Conservation (phyloP, 2,113 vertebrate genomes). For the Osmerus mordax region DNA sequence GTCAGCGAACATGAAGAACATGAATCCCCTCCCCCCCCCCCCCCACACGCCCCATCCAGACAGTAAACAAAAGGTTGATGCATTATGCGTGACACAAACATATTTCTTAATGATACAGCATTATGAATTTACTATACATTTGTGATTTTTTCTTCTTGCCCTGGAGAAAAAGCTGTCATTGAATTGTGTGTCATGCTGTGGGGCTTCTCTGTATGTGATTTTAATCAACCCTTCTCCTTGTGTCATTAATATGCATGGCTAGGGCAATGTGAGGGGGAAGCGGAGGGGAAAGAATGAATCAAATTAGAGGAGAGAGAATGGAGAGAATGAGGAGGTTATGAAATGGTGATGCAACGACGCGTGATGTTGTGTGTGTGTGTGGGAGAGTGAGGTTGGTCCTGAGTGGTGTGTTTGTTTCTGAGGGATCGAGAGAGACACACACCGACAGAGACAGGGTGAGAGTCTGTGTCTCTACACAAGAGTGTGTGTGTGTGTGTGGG, state of each 20-base stretch:
- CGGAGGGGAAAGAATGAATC: constrained; percentile 57
- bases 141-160: constrained; percentile 41
- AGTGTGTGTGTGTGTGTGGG: neutral
- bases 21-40: too few species aligned
- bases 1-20: too few species aligned
- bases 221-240: constrained; percentile 56
- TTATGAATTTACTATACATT: constrained; percentile 41
- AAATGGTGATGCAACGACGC: constrained; percentile 51
- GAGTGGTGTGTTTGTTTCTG: too few species aligned
- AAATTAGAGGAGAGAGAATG: constrained; percentile 43
- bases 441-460: too few species aligned
- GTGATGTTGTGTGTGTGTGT: constrained; percentile 23
- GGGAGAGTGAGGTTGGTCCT: neutral
- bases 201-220: constrained; percentile 48
- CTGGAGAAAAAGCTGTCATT: constrained; percentile 47
- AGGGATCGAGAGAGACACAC: too few species aligned
- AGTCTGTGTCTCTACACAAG: too few species aligned
- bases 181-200: constrained; percentile 26
- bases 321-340: constrained; percentile 28
- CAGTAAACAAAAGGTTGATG: too few species aligned
- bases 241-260: constrained; percentile 61
- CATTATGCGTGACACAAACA: constrained; percentile 18
- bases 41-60: too few species aligned
- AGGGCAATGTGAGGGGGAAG: constrained; percentile 43
- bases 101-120: constrained; percentile 50